A percentile compares a stretch with the other conserved stretches of the same genome.
Conservation (phyloP, 1,140 invertebrate species). For the Hypsibius dujardini region DNA sequence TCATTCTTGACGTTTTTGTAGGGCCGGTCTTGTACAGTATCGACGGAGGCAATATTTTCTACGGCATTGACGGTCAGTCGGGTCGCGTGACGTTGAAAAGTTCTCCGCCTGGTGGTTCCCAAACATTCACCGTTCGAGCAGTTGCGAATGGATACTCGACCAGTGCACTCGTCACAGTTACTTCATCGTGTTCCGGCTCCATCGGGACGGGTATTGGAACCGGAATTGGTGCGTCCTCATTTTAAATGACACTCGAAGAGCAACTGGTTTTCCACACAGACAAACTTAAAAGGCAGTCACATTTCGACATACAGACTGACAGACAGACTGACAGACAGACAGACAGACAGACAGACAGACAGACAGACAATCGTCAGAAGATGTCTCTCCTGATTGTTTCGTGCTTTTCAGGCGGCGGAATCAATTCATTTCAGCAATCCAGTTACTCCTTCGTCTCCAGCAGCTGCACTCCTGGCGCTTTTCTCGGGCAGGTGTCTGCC, state of each 20-base stretch:
- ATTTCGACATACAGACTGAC: no score
- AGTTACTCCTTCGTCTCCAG: neutral
- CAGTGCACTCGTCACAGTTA: neutral
- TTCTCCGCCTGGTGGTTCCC: neutral
- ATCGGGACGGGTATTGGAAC: no score
- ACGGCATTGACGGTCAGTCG: neutral
- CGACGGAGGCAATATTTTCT: neutral
- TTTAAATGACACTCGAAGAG: no score
- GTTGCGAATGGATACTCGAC: neutral
- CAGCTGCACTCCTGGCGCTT: neutral
- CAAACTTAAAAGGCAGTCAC: no score
- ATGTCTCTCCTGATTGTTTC: no score
- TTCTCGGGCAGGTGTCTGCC: neutral
- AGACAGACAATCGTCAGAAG: no score
- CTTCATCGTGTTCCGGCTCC: neutral
- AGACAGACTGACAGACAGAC: no score
- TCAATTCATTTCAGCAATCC: neutral
- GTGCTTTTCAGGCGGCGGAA: neutral
- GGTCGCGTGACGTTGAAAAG: neutral
- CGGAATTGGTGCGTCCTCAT: no score
- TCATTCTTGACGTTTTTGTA: no score
- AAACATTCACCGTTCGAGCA: neutral
- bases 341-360: no score
- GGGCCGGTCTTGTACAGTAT: neutral
- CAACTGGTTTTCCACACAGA: no score